These are phyloP conservation scores for Siderastrea radians DNA, from an alignment of 92 coral and sea anemone species.

Conservation along the genomic window DNA sequence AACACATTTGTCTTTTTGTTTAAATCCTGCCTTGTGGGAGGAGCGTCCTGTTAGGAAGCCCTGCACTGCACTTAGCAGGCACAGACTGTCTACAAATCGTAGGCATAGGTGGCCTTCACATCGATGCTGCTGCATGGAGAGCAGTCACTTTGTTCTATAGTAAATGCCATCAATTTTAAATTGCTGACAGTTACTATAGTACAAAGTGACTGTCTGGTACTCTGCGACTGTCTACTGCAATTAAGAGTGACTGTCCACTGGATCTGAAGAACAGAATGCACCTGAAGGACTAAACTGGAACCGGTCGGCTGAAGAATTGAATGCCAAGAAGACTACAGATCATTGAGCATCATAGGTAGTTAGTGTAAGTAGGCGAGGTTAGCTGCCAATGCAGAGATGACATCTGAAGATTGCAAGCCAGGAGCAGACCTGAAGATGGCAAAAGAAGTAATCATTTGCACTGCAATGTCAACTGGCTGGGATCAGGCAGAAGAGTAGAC, in stretches of 20 bases:
- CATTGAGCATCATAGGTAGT: background rate
- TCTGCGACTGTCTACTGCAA: too few relatives aligned
- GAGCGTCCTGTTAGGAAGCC: background rate
- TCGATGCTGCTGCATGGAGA: background rate
- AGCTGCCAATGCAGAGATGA: background rate
- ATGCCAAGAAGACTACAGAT: background rate
- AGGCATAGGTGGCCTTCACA: background rate
- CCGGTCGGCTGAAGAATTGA: background rate
- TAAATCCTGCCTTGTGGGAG: background rate
- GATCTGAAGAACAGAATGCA: background rate
- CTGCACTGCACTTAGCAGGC: constrained; percentile 3
- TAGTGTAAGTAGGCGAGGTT: background rate
- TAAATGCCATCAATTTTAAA: too few relatives aligned
- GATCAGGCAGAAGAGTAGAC: too few relatives aligned
- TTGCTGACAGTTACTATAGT: too few relatives aligned
- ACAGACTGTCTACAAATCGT: background rate
- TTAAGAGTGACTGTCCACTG: too few relatives aligned
- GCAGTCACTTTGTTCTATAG: too few relatives aligned
- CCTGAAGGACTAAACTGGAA: background rate
- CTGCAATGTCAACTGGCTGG: too few relatives aligned
- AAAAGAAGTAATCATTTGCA: too few relatives aligned
- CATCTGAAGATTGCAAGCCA: too few relatives aligned
- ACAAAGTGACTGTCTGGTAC: too few relatives aligned
- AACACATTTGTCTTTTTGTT: background rate
- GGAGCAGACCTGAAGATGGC: too few relatives aligned